A percentile compares a stretch with the other conserved stretches of the same genome.
phyloP scores from a whole-genome alignment of 2,113 vertebrate species.

The Mobula birostris region DNA sequence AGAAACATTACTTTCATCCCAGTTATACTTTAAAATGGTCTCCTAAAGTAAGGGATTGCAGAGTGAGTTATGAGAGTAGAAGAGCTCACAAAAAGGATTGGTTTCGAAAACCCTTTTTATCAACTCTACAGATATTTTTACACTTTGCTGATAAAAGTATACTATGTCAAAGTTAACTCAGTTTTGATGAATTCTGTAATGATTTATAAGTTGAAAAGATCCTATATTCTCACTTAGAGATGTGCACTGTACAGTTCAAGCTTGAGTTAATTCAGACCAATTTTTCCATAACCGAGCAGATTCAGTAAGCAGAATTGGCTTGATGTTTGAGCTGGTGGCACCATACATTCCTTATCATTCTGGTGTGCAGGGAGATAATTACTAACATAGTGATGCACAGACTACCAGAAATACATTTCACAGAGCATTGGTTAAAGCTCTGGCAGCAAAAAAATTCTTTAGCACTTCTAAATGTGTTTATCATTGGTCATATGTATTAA shows the following conservation, averaged over 20 bases:
- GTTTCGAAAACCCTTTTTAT: too few relatives aligned
- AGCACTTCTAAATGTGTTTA: background rate
- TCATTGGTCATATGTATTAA: background rate
- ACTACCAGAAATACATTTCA: background rate
- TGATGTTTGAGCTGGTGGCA: background rate
- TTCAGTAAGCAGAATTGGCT: background rate
- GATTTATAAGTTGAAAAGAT: too few relatives aligned
- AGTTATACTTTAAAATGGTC: too few relatives aligned
- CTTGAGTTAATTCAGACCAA: background rate
- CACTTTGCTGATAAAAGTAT: too few relatives aligned
- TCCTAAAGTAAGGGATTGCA: too few relatives aligned
- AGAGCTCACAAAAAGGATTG: too few relatives aligned
- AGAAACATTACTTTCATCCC: too few relatives aligned
- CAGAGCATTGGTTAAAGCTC: background rate
- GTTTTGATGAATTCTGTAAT: too few relatives aligned
- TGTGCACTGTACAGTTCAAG: background rate
- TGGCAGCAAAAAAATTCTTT: background rate
- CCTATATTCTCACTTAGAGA: too few relatives aligned
- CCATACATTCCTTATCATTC: background rate
- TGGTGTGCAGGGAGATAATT: background rate
- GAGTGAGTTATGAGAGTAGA: too few relatives aligned
- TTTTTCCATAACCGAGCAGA: background rate
- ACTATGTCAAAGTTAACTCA: too few relatives aligned
- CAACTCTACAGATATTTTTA: too few relatives aligned
- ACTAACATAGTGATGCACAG: background rate